A percentile compares a stretch with the other conserved stretches of the same genome.
Evolutionary conservation across 2,888 invertebrate species (phyloP).

Genomic region (Pyrochroa serraticornis): DNA sequence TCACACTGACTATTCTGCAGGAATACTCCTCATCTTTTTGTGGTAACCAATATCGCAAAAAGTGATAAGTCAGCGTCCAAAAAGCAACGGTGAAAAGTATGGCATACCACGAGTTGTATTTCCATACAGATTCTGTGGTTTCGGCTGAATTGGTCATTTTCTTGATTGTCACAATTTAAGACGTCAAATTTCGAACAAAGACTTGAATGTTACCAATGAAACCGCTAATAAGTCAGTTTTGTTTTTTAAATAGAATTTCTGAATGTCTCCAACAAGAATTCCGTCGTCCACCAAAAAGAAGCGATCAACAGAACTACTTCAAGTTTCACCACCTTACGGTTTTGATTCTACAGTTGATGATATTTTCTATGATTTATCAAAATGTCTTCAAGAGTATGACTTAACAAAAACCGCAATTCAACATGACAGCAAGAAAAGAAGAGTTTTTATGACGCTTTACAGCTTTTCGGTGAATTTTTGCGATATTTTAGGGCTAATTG

Average conservation of each 20-base stretch:
- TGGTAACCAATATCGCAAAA: conserved; percentile 28
- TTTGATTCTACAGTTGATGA: conserved; percentile 11
- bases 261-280: no score
- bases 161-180: no score
- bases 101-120: conserved; percentile 19
- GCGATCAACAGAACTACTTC: no score
- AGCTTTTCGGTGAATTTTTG: conserved; percentile 49
- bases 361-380: conserved; percentile 14
- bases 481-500: conserved; percentile 49
- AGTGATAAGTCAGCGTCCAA: conserved; percentile 44
- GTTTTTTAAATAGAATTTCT: not conserved
- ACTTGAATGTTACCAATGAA: not conserved
- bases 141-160: not conserved
- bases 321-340: not conserved
- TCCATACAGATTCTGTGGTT: not conserved
- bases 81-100: conserved; percentile 32
- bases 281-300: no score
- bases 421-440: conserved; percentile 5
- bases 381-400: conserved; percentile 6
- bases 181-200: no score
- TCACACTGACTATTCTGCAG: conserved; percentile 43
- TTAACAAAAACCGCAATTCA: not conserved
- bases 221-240: not conserved
- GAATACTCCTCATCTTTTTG: conserved; percentile 45
- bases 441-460: conserved; percentile 36